These are phyloP conservation scores for Lacerta agilis DNA, from an alignment of 2,797 vertebrate genomes.

Conservation along the genomic window DNA sequence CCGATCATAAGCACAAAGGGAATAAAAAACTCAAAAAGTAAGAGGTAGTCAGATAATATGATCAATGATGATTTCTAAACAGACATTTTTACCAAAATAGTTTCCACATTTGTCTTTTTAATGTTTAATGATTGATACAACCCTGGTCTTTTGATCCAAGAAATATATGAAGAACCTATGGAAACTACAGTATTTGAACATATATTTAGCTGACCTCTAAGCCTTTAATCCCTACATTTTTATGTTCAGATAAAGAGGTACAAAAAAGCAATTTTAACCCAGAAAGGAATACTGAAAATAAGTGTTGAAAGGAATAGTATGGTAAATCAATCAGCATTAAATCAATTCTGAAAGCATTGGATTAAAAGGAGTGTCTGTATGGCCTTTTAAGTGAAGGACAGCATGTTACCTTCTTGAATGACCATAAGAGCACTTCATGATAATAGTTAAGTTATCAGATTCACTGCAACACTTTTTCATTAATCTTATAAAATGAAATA, in stretches of 20 bases:
- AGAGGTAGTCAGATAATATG: neutral
- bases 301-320: conserved; percentile 1
- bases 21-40: neutral
- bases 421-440: neutral
- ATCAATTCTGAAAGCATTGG: neutral
- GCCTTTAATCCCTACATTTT: conserved; percentile 2
- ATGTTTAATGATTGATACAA: neutral
- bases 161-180: neutral
- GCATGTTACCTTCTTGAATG: neutral
- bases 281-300: neutral
- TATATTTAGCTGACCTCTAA: neutral
- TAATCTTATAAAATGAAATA: neutral
- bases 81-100: conserved; percentile 37
- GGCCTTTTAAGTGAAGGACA: neutral
- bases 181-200: neutral
- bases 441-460: neutral
- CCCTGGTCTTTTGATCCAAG: neutral
- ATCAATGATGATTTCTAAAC: conserved; percentile 37
- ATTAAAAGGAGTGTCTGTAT: conserved; percentile 8
- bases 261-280: neutral
- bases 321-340: conserved; percentile 6
- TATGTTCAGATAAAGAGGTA: neutral
- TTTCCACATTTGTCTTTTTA: conserved; percentile 43
- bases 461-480: neutral
- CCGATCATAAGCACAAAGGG: conserved; percentile 20